These are phyloP conservation scores for Gambusia holbrooki DNA, from an alignment of 2,113 vertebrate species.

Conservation along the genomic window DNA sequence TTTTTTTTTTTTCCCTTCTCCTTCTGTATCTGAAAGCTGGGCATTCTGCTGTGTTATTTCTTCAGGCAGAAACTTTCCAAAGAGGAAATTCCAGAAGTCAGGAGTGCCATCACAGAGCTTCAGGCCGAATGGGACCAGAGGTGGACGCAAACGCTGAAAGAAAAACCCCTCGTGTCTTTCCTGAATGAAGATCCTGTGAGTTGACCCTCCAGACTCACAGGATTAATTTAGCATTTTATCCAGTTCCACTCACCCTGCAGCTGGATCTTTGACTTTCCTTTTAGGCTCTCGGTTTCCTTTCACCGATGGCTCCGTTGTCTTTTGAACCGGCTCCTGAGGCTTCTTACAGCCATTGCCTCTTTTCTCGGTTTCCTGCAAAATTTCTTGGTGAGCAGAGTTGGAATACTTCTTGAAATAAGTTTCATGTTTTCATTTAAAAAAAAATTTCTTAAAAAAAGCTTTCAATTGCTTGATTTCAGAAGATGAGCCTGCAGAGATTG, in stretches of 20 bases:
- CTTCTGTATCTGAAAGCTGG: too few species aligned
- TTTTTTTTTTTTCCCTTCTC: not conserved
- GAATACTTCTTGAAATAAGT: too few species aligned
- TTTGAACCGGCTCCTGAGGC: slow-evolving; percentile 78
- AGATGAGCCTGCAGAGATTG: slow-evolving; percentile 22
- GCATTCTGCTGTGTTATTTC: not conserved
- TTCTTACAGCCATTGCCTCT: slow-evolving; percentile 58
- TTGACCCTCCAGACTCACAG: slow-evolving; percentile 14
- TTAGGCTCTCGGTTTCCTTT: slow-evolving; percentile 81
- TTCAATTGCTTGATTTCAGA: slow-evolving; percentile 13
- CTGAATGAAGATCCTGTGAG: slow-evolving; percentile 82
- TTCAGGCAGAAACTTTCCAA: slow-evolving; percentile 77
- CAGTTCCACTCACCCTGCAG: not conserved
- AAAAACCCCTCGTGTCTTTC: slow-evolving; percentile 74
- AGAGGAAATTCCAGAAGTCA: slow-evolving; percentile 59
- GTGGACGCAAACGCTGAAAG: slow-evolving; percentile 79
- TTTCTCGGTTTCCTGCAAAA: slow-evolving; percentile 71
- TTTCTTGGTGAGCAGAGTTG: slow-evolving; percentile 76
- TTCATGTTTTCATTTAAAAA: too few species aligned
- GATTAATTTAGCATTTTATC: not conserved
- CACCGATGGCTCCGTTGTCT: slow-evolving; percentile 73
- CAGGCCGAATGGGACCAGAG: slow-evolving; percentile 83
- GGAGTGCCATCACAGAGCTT: slow-evolving; percentile 61
- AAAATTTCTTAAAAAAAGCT: not conserved
- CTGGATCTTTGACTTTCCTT: not conserved